Base-by-base conservation (phyloP, 2,797 vertebrate species). In the Strix occidentalis region DNA sequence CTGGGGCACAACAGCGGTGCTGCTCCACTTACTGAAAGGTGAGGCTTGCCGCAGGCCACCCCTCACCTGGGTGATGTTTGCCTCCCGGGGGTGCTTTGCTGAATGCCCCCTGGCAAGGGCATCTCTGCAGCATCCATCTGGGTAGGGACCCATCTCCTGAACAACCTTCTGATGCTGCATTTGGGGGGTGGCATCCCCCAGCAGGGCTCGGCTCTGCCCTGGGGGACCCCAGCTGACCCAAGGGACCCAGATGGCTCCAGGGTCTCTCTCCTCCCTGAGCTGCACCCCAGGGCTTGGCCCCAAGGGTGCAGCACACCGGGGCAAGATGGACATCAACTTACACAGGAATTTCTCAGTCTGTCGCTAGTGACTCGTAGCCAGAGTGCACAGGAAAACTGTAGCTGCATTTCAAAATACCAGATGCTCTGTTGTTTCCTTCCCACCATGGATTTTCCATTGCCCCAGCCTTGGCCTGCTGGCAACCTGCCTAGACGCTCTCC, bases 261-360 rank as follows among this genome's bases (percentile, higher is more conserved):
- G 16, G 41, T 26, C 17, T 75, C 53, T 66, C 72, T 83, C 41
- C 29, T 61, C 28, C 24, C n/a, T 26, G 20, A 26, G 35, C 75
- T 61, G 41, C 37, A 35, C 37, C 18, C 33, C 21, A 9, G 0
- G 1, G 23, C n/a, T 79, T 3, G 6, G 19, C n/a, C n/a, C 48
- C 1, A 4, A 24, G 64, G 19, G 6, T 1, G 8, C 21, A 20
- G 41, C n/a, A 11, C 0, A 4, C 48, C 0, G 6, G 13, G 29
- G 45, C 6, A 3, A 20, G 41, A 20, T 0, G 3, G 54, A 14
- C 37, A 53, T 51, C 45, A 19, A 37, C 43, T 71, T 14, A 28
- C 21, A 6, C 24, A 66, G 48, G 57, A 45, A 75, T 85, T 92
- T 83, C 79, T 82, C 53, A 68, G 80, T 50, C 66, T n/a, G 20